These are phyloP conservation scores for Fragum whitleyi DNA, from an alignment of 2,888 invertebrate species.

Conservation along the genomic window DNA sequence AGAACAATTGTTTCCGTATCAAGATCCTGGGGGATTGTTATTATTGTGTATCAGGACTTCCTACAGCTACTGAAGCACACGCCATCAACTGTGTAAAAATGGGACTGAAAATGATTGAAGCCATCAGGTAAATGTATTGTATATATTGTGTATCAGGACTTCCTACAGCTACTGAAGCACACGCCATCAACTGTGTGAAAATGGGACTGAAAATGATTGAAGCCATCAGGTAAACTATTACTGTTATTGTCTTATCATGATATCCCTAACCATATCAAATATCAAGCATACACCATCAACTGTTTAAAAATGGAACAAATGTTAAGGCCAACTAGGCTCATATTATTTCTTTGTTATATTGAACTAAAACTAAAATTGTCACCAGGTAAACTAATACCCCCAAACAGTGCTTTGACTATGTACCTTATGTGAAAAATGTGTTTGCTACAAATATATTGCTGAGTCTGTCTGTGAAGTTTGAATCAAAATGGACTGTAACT, in stretches of 20 bases:
- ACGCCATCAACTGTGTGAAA: slow-evolving; percentile 85
- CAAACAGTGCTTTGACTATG: no score
- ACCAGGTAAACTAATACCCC: no score
- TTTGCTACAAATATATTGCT: no score
- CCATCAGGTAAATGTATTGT: slow-evolving; percentile 81
- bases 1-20: slow-evolving; percentile 85
- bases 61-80: slow-evolving; percentile 84
- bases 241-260: no score
- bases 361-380: no score
- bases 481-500: no score
- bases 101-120: slow-evolving; percentile 86
- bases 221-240: slow-evolving; percentile 83
- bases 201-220: slow-evolving; percentile 86
- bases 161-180: slow-evolving; percentile 80
- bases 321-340: no score
- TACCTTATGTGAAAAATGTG: no score
- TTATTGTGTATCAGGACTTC: slow-evolving; percentile 86
- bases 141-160: no score
- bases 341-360: no score
- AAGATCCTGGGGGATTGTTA: slow-evolving; percentile 86
- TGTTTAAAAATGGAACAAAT: slow-evolving; percentile 86
- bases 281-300: slow-evolving; percentile 85
- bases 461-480: no score
- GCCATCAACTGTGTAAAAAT: slow-evolving; percentile 86
- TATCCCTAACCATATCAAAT: no score